phyloP scores from a whole-genome alignment of 2,113 vertebrate genomes.

The Dicaeum eximium region DNA sequence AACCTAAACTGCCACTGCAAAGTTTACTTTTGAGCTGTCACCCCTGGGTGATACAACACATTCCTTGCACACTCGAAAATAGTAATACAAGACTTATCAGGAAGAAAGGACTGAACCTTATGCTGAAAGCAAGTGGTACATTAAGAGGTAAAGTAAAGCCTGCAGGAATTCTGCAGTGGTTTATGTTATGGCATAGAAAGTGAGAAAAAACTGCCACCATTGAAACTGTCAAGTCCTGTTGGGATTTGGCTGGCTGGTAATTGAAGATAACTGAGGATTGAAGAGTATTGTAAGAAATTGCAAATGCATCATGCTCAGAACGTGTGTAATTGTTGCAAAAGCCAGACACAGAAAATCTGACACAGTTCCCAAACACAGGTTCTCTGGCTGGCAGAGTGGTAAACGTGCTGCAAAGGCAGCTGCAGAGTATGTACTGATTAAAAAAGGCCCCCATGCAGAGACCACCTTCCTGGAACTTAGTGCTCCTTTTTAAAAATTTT shows the following conservation, averaged over 20 bases:
- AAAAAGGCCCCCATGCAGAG: neutral
- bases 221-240: neutral
- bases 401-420: neutral
- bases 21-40: neutral
- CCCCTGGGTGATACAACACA: neutral
- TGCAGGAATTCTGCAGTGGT: neutral
- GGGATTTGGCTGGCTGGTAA: neutral
- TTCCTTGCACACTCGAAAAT: neutral
- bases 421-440: neutral
- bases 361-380: neutral
- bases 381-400: neutral
- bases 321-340: neutral
- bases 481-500: constrained; percentile 6
- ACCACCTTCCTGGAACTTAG: neutral
- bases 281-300: neutral
- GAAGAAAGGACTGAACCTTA: neutral
- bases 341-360: neutral
- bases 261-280: neutral
- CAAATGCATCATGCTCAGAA: neutral
- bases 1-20: neutral
- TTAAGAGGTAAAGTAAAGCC: neutral
- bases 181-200: neutral
- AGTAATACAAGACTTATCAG: neutral
- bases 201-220: neutral
- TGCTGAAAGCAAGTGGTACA: neutral